Evolutionary conservation across 2,888 invertebrate species (phyloP), one percentile per base, ranked within the genome.

Genomic region (Colletes collaris): DNA sequence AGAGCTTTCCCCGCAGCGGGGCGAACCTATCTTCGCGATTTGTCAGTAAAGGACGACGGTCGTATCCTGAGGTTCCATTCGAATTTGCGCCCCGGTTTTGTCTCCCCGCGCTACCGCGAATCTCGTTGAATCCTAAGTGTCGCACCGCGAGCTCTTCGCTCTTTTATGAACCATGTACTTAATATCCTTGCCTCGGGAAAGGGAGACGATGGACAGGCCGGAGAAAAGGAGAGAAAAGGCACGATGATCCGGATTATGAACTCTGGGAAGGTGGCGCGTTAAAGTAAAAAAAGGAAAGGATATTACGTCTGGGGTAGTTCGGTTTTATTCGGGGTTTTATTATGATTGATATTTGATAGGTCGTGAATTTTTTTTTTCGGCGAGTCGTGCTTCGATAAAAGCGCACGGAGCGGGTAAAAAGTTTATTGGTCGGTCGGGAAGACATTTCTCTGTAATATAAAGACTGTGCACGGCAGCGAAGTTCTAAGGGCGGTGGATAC

Each of bases 11-110:
- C 82, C 78, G 5, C 27, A 6, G 81, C 83, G 71, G 76, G 80
- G 80, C 84, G 86, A 46, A 86, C 86, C 88, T 84, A 89, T 90
- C 88, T 86, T 83, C 84, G 84, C 89, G 87, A 90, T 90, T 90
- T 90, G 90, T 90, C 90, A 88, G 85, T 79, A 79, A 82, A 82
- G 79, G 81, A 82, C 69, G 56, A 76, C 64, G 70, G 64, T 67
- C 68, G 76, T 73, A 81, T 79, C 80, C 77, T 66, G 64, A 55
- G 52, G 78, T 46, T 63, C 59, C 62, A 64, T 8, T 71, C 70
- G 73, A 72, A 73, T 73, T 75, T 76, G 65, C 71, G 55, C 60
- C 53, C 60, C 64, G 62, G 62, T 60, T 81, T 78, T 65, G 58
- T 77, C 69, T 66, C 16, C 35, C 13, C 13, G 27, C 27, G 27